phyloP scores from a whole-genome alignment of 2,113 vertebrate genomes.

The Bostrychus sinensis region DNA sequence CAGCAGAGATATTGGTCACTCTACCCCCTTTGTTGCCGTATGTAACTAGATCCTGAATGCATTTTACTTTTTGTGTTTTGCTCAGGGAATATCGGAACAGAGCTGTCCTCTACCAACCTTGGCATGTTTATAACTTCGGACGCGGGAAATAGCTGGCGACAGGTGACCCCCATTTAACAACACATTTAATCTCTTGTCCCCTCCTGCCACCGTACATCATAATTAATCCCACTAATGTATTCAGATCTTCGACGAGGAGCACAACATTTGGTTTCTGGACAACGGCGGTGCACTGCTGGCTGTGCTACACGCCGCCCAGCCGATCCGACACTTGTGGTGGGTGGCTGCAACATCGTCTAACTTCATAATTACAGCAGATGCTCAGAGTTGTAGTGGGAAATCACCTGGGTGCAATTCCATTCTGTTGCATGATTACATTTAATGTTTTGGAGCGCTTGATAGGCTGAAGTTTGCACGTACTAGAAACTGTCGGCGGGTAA shows the following conservation, averaged over 20 bases:
- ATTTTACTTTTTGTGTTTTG: slow-evolving; percentile 50
- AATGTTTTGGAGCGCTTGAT: slow-evolving; percentile 68
- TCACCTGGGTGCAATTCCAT: slow-evolving; percentile 34
- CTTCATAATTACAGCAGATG: slow-evolving; percentile 27
- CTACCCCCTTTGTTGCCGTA: slow-evolving; percentile 34
- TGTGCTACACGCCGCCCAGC: slow-evolving; percentile 86
- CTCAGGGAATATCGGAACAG: slow-evolving; percentile 89
- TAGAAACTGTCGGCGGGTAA: slow-evolving; percentile 50
- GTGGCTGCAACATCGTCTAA: slow-evolving; percentile 20
- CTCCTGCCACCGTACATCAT: neutral
- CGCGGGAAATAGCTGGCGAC: slow-evolving; percentile 95
- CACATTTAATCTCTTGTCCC: slow-evolving; percentile 11
- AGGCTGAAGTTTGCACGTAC: slow-evolving; percentile 55
- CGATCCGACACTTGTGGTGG: slow-evolving; percentile 91
- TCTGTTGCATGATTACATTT: slow-evolving; percentile 60
- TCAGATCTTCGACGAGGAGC: slow-evolving; percentile 94
- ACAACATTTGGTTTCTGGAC: slow-evolving; percentile 95
- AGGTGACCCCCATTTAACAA: slow-evolving; percentile 78
- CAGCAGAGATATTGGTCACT: no score
- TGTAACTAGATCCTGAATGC: slow-evolving; percentile 46
- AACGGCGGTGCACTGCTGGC: slow-evolving; percentile 93
- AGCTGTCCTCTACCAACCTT: slow-evolving; percentile 89
- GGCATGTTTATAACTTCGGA: slow-evolving; percentile 93
- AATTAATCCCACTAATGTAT: slow-evolving; percentile 9
- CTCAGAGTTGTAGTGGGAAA: slow-evolving; percentile 41